These are phyloP conservation scores for Phengaris arion DNA, from an alignment of 2,888 invertebrate species.

Conservation along the genomic window DNA sequence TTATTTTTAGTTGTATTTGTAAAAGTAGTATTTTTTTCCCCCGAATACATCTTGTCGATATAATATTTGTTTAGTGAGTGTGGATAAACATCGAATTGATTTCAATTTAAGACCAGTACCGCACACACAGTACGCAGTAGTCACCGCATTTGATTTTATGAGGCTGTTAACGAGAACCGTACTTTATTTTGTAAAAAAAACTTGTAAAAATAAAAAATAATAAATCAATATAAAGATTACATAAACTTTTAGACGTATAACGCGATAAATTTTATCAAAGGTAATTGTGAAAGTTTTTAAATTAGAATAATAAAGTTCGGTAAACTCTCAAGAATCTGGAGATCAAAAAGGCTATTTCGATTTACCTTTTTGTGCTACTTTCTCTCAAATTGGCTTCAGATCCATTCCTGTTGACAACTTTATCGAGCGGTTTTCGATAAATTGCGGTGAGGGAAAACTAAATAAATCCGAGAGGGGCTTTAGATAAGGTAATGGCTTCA, in stretches of 20 bases:
- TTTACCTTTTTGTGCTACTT: constrained; percentile 64
- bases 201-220: not conserved
- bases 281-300: constrained; percentile 24
- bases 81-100: not conserved
- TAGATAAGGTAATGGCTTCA: constrained; percentile 79
- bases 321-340: constrained; percentile 39
- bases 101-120: not conserved
- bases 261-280: constrained; percentile 21
- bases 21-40: not conserved
- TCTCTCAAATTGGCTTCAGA: constrained; percentile 75
- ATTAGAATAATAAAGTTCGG: constrained; percentile 33
- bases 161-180: too few species aligned
- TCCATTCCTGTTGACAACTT: constrained; percentile 79
- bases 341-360: constrained; percentile 60
- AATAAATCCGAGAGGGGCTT: constrained; percentile 79
- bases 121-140: not conserved
- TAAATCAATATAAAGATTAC: not conserved
- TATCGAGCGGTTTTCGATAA: constrained; percentile 79
- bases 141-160: not conserved
- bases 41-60: not conserved
- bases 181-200: too few species aligned
- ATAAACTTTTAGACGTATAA: not conserved
- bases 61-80: not conserved
- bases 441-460: constrained; percentile 79
- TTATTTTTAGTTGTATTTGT: not conserved